These are phyloP conservation scores for Aurelia aurita complex sp. Pacific DNA, from an alignment of 30 jellyfish, hydroid and myxozoan species.

Conservation along the genomic window DNA sequence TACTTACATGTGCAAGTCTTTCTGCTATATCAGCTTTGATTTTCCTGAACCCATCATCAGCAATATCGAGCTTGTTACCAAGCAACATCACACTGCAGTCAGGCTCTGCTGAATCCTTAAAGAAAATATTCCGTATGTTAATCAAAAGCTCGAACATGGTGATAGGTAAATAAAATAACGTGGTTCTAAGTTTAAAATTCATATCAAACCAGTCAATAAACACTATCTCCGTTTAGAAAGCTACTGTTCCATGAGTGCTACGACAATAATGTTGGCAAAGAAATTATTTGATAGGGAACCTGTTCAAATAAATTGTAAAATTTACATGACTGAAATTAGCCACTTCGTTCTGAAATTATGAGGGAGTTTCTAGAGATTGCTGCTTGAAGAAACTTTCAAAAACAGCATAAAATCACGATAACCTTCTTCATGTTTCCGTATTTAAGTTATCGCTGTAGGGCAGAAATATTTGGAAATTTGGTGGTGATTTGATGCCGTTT, in stretches of 20 bases:
- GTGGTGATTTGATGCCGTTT: background rate
- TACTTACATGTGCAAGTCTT: constrained; percentile 59
- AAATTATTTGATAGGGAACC: too few relatives aligned
- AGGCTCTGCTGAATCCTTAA: constrained; percentile 94
- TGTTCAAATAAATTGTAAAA: too few relatives aligned
- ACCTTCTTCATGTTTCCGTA: too few relatives aligned
- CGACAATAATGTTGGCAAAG: too few relatives aligned
- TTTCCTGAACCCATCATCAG: constrained; percentile 67
- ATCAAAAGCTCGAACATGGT: background rate
- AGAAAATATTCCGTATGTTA: background rate
- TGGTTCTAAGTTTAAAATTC: background rate
- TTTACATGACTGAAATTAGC: too few relatives aligned
- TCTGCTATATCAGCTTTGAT: constrained; percentile 31
- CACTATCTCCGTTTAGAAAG: too few relatives aligned
- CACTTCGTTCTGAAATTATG: too few relatives aligned
- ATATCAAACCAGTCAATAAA: background rate
- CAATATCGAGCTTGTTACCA: constrained; percentile 84
- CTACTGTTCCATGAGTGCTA: too few relatives aligned
- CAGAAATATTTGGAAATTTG: background rate
- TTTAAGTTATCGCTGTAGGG: too few relatives aligned
- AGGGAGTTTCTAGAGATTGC: too few relatives aligned
- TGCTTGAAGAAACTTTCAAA: too few relatives aligned
- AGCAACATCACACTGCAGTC: constrained; percentile 88
- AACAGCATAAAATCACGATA: too few relatives aligned
- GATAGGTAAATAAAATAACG: background rate